These are phyloP conservation scores for Diorhabda sublineata DNA, from an alignment of 1,140 invertebrate species.

Conservation along the genomic window DNA sequence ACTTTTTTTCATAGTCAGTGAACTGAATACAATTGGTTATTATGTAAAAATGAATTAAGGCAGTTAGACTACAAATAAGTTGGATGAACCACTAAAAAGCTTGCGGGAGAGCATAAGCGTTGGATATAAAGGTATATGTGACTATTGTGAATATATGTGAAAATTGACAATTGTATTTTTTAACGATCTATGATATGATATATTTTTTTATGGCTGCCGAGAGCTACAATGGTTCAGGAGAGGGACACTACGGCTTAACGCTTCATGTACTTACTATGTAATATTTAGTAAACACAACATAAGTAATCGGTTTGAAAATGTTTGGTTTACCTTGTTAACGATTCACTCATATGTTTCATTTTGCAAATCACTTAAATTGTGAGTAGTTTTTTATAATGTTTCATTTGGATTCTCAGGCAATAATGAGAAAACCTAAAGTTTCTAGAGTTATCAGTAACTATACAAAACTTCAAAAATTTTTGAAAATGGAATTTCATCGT, in stretches of 20 bases:
- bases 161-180: not conserved
- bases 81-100: not conserved
- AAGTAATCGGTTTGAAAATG: slow-evolving; percentile 1
- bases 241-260: slow-evolving; percentile 40
- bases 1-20: too few relatives aligned
- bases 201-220: not conserved
- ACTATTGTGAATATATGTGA: not conserved
- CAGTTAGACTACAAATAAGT: too few relatives aligned
- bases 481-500: too few relatives aligned
- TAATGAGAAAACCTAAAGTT: too few relatives aligned
- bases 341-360: not conserved
- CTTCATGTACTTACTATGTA: slow-evolving; percentile 38
- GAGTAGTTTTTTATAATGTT: too few relatives aligned
- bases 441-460: too few relatives aligned
- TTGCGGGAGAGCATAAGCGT: not conserved
- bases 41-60: too few relatives aligned
- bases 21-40: too few relatives aligned
- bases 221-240: slow-evolving; percentile 9
- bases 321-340: not conserved
- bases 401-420: too few relatives aligned
- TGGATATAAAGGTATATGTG: not conserved
- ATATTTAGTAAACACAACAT: slow-evolving; percentile 27
- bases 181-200: not conserved
- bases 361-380: too few relatives aligned
- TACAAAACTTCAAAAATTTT: too few relatives aligned